phyloP scores from a whole-genome alignment of 30 jellyfish, hydroid and myxozoan genomes.

The Turritopsis dohrnii region DNA sequence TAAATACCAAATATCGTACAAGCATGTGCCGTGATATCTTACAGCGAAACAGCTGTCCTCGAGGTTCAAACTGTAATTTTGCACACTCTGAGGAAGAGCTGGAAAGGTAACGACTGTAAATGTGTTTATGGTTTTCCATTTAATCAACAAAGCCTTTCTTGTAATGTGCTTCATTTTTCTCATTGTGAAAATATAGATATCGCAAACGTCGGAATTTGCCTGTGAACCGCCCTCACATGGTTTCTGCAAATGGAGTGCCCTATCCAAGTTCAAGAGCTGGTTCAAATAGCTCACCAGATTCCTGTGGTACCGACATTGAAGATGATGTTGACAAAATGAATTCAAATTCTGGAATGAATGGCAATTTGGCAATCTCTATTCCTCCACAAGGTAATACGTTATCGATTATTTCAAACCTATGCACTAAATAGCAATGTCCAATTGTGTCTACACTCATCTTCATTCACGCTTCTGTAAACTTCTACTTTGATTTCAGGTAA shows the following conservation, averaged over 20 bases:
- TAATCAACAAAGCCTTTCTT: background rate
- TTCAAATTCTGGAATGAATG: background rate
- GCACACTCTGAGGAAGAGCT: constrained; percentile 92
- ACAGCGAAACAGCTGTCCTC: constrained; percentile 75
- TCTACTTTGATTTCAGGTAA: background rate
- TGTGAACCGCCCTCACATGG: constrained; percentile 38
- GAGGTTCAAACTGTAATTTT: constrained; percentile 93
- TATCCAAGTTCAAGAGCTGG: constrained; percentile 33
- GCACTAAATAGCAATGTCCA: too few relatives aligned
- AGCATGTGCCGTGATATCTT: constrained; percentile 96
- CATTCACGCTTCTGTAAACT: too few relatives aligned
- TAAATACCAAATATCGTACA: constrained; percentile 80
- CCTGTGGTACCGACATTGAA: constrained; percentile 28
- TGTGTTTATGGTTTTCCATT: background rate
- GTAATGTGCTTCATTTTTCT: background rate
- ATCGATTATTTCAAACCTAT: too few relatives aligned
- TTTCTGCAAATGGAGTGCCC: constrained; percentile 34
- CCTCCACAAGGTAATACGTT: constrained; percentile 40
- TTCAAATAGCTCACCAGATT: constrained; percentile 42
- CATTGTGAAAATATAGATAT: background rate
- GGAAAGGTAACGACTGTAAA: constrained; percentile 55
- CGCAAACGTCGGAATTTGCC: constrained; percentile 47
- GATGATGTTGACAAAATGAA: constrained; percentile 25
- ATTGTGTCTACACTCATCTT: too few relatives aligned
- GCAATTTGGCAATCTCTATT: constrained; percentile 19